These are phyloP conservation scores for Calidris pugnax DNA, from an alignment of 2,113 vertebrate species.

Conservation along the genomic window DNA sequence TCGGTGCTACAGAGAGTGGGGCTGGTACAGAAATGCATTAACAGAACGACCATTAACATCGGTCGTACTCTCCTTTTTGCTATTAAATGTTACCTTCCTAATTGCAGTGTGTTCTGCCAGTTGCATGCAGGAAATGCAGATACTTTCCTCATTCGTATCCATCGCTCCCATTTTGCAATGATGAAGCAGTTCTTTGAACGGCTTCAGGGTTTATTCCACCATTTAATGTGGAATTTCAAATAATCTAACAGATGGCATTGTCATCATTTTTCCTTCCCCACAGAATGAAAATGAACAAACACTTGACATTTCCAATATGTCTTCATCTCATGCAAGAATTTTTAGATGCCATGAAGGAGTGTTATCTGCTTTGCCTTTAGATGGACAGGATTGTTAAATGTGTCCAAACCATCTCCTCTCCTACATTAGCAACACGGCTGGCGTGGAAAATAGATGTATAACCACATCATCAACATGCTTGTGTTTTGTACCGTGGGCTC, in stretches of 20 bases:
- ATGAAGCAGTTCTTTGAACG: conserved; percentile 18
- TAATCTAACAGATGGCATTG: conserved; percentile 58
- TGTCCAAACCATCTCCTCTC: neutral
- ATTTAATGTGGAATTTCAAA: conserved; percentile 38
- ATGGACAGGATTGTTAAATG: neutral
- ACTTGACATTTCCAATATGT: conserved; percentile 58
- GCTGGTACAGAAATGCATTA: neutral
- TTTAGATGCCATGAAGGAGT: neutral
- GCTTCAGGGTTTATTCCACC: conserved; percentile 7
- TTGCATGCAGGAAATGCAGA: neutral
- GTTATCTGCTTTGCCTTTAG: conserved; percentile 9
- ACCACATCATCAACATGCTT: neutral
- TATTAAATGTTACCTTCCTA: neutral
- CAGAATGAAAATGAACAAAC: conserved; percentile 57
- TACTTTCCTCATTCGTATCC: neutral
- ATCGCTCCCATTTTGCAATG: neutral
- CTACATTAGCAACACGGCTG: neutral
- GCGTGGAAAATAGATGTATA: neutral
- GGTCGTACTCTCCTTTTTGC: neutral
- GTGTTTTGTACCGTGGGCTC: neutral
- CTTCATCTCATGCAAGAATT: conserved; percentile 31
- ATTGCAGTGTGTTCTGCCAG: neutral
- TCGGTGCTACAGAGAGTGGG: neutral
- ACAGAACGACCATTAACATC: neutral
- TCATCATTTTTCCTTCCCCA: conserved; percentile 32